A percentile compares a stretch with the other conserved stretches of the same genome.
phyloP scores from a whole-genome alignment of 92 coral and sea anemone genomes.

The Umimayanthus kanabou region DNA sequence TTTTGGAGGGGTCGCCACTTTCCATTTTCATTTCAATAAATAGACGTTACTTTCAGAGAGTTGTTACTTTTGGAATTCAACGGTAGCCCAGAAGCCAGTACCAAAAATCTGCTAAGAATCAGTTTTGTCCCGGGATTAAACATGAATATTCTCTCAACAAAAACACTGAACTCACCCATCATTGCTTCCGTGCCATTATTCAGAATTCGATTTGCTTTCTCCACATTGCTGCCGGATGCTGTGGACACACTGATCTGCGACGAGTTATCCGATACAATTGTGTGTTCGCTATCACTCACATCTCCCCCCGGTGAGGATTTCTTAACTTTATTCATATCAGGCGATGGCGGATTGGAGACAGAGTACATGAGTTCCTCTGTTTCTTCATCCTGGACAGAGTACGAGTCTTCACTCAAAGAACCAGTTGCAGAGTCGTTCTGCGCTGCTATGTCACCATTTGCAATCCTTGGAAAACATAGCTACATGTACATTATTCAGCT shows the following conservation, averaged over 20 bases:
- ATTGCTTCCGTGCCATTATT: slow-evolving; percentile 41
- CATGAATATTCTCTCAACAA: too few species aligned
- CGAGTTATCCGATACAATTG: slow-evolving; percentile 56
- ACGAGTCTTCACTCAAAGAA: slow-evolving; percentile 77
- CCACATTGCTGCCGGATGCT: slow-evolving; percentile 26
- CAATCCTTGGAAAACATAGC: neutral
- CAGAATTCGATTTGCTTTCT: slow-evolving; percentile 39
- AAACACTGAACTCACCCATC: slow-evolving; percentile 27
- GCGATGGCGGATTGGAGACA: slow-evolving; percentile 38
- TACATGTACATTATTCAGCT: too few species aligned
- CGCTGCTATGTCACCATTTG: neutral
- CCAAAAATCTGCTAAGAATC: too few species aligned
- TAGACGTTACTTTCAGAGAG: too few species aligned
- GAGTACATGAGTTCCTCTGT: slow-evolving; percentile 61
- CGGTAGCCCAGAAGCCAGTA: too few species aligned
- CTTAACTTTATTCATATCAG: slow-evolving; percentile 51
- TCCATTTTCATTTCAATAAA: too few species aligned
- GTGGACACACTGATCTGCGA: slow-evolving; percentile 33
- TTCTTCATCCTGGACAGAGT: slow-evolving; percentile 76
- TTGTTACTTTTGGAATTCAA: too few species aligned
- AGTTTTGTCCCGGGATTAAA: too few species aligned
- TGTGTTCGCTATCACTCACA: slow-evolving; percentile 71
- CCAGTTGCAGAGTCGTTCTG: slow-evolving; percentile 68
- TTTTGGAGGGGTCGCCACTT: too few species aligned
- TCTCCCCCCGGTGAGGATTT: slow-evolving; percentile 58